A percentile compares a stretch with the other conserved stretches of the same genome.
Evolutionary conservation across 2,888 invertebrate genomes (phyloP).

Genomic region (Gryllus longicercus): DNA sequence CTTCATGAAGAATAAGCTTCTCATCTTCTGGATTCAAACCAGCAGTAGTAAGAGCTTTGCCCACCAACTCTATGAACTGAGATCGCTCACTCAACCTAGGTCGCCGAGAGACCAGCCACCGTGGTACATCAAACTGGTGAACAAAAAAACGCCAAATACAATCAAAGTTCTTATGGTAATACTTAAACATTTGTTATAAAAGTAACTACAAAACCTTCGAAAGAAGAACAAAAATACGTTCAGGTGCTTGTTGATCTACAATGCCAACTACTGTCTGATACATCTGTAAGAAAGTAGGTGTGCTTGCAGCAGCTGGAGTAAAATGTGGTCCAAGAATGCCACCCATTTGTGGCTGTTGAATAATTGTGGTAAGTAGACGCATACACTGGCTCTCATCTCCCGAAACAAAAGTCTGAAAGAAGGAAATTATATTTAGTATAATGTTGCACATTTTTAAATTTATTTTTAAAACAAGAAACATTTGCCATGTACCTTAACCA

Average conservation of each 20-base stretch:
- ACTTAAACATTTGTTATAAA: background rate
- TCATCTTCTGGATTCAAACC: slow-evolving; percentile 57
- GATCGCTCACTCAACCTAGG: slow-evolving; percentile 65
- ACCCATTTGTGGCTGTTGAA: slow-evolving; percentile 61
- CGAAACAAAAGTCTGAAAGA: slow-evolving; percentile 55
- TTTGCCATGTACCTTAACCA: no score
- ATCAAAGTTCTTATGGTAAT: background rate
- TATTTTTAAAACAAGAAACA: no score
- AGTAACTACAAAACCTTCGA: slow-evolving; percentile 57
- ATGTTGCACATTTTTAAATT: no score
- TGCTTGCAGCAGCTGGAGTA: slow-evolving; percentile 62
- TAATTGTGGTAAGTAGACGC: slow-evolving; percentile 58
- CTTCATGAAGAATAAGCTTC: slow-evolving; percentile 57
- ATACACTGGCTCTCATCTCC: slow-evolving; percentile 60
- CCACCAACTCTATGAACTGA: slow-evolving; percentile 61
- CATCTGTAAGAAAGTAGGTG: slow-evolving; percentile 63
- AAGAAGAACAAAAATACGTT: slow-evolving; percentile 64
- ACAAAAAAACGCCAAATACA: slow-evolving; percentile 32
- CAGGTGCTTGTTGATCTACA: slow-evolving; percentile 44
- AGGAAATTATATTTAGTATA: background rate
- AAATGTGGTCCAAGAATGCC: slow-evolving; percentile 68
- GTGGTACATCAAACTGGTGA: slow-evolving; percentile 64
- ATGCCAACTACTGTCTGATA: slow-evolving; percentile 58
- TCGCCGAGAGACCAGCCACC: slow-evolving; percentile 60
- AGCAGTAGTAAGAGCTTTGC: slow-evolving; percentile 60